A percentile compares a stretch with the other conserved stretches of the same genome.
These are phyloP conservation scores for Rallus crepitans DNA, from an alignment of 2,797 vertebrate species.

Conservation along the genomic window DNA sequence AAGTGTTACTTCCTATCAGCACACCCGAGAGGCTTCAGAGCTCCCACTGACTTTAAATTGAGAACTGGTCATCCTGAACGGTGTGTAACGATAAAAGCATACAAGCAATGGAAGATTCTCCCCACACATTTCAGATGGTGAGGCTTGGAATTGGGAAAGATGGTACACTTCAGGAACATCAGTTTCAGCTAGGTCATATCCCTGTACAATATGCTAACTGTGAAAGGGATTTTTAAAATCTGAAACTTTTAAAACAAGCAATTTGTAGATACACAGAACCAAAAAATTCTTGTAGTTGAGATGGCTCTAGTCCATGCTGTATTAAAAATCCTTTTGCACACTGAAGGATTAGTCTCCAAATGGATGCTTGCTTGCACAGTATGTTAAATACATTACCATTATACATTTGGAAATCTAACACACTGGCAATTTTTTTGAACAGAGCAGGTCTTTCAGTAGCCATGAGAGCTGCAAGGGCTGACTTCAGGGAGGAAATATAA, in stretches of 20 bases:
- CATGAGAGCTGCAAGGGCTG: neutral
- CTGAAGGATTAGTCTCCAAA: neutral
- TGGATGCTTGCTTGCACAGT: rapidly evolving
- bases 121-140: too few relatives aligned
- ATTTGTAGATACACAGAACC: neutral
- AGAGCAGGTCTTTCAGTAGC: neutral
- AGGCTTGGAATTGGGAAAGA: too few relatives aligned
- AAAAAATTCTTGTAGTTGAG: neutral
- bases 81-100: neutral
- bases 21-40: neutral
- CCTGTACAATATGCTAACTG: rapidly evolving
- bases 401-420: neutral
- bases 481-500: neutral
- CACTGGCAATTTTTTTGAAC: neutral
- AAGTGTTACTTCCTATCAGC: neutral
- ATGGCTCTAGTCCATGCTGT: neutral
- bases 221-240: neutral
- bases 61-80: neutral
- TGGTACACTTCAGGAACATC: neutral
- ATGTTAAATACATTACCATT: neutral
- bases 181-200: neutral
- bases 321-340: neutral
- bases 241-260: neutral
- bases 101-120: neutral
- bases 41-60: neutral